These are phyloP conservation scores for Bucorvus abyssinicus DNA, from an alignment of 2,797 vertebrate species.

Conservation along the genomic window DNA sequence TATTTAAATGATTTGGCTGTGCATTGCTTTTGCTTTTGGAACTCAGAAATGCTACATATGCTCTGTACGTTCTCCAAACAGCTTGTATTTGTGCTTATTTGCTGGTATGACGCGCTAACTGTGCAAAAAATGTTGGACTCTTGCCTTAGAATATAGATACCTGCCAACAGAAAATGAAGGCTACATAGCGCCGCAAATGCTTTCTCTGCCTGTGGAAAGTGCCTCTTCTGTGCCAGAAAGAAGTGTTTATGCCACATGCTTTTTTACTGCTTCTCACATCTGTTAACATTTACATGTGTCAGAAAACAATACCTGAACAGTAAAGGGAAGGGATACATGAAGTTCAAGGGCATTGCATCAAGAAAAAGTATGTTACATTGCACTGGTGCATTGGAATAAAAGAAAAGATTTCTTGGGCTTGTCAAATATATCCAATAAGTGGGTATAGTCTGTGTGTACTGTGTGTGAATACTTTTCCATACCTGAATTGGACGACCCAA, in stretches of 20 bases:
- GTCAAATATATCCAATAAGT: not conserved
- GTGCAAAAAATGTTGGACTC: conserved; percentile 59
- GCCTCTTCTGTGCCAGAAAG: conserved; percentile 46
- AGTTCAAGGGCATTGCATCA: conserved; percentile 46
- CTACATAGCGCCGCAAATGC: conserved; percentile 38
- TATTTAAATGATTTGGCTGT: conserved; percentile 37
- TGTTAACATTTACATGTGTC: conserved; percentile 61
- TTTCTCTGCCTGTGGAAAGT: conserved; percentile 65
- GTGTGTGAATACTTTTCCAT: not conserved
- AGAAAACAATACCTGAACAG: conserved; percentile 64
- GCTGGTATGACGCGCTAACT: conserved; percentile 59
- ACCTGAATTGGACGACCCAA: not conserved
- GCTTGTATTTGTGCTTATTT: conserved; percentile 69
- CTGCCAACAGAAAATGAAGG: conserved; percentile 66
- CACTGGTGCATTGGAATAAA: not conserved
- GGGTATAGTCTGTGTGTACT: not conserved
- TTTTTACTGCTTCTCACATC: conserved; percentile 60
- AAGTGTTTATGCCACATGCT: conserved; percentile 52
- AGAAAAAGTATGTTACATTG: not conserved
- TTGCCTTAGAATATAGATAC: conserved; percentile 50
- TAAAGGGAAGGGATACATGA: conserved; percentile 22
- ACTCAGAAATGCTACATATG: conserved; percentile 30
- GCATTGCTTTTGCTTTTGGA: conserved; percentile 21
- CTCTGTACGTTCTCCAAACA: conserved; percentile 43
- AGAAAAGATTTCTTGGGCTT: not conserved